Evolutionary conservation across 2,797 vertebrate genomes (phyloP).

Genomic region (Macropus fuliginosus): DNA sequence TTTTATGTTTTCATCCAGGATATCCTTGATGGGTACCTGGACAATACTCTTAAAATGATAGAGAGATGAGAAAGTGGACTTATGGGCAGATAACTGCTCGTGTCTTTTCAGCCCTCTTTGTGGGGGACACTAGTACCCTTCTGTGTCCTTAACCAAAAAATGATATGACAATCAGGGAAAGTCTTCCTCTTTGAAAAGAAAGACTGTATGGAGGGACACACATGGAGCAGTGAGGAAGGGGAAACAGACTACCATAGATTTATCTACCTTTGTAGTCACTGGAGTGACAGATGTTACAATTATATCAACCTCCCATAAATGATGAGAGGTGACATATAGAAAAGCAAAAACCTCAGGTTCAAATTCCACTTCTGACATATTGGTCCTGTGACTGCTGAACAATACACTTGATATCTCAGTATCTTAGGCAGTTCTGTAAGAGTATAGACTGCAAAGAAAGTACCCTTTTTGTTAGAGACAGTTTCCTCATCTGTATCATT

Average conservation of each 20-base stretch:
- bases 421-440: background rate
- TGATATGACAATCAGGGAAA: background rate
- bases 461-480: background rate
- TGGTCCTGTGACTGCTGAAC: background rate
- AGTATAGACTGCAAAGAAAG: background rate
- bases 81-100: background rate
- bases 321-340: background rate
- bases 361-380: background rate
- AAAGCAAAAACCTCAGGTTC: background rate
- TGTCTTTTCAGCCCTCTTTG: background rate
- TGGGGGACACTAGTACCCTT: background rate
- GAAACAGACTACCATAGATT: background rate
- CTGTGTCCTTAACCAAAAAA: background rate
- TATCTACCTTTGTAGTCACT: background rate
- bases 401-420: background rate
- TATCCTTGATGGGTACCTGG: background rate
- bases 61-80: background rate
- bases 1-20: background rate
- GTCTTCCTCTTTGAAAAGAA: background rate
- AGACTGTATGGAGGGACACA: background rate
- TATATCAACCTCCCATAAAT: background rate
- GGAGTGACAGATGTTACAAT: background rate
- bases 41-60: background rate
- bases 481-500: background rate
- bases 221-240: background rate